These are phyloP conservation scores for Origma solitaria DNA, from an alignment of 2,113 vertebrate species.

Conservation along the genomic window DNA sequence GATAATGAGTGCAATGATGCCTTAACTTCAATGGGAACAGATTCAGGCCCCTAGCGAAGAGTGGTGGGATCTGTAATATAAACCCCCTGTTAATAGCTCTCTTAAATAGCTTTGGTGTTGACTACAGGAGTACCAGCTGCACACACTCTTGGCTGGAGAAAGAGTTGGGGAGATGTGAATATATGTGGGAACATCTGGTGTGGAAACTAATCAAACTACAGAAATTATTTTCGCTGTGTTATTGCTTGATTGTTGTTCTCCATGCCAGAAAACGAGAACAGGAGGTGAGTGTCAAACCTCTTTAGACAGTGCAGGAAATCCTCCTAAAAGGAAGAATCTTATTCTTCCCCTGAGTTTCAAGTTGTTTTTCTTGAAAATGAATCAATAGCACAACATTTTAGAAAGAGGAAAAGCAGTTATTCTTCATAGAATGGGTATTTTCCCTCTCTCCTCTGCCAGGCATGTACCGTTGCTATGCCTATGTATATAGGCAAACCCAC, in stretches of 20 bases:
- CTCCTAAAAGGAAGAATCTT: background rate
- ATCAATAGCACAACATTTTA: background rate
- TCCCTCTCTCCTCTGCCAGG: too few species aligned
- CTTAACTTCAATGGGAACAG: background rate
- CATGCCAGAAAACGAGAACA: background rate
- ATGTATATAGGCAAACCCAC: background rate
- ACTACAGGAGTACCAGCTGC: constrained; percentile 6
- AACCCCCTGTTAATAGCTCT: background rate
- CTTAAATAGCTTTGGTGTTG: constrained; percentile 2
- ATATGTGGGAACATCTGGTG: constrained; percentile 47
- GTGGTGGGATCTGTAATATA: background rate
- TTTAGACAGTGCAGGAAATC: background rate
- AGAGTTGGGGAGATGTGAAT: constrained; percentile 6
- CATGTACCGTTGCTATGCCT: background rate
- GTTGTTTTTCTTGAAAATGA: background rate
- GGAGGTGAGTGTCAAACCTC: background rate
- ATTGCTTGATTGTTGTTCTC: background rate
- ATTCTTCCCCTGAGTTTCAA: background rate
- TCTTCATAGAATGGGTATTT: background rate
- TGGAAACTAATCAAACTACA: constrained; percentile 29
- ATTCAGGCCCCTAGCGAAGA: background rate
- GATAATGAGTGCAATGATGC: background rate
- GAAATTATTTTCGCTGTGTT: constrained; percentile 16
- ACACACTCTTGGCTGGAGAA: constrained; percentile 3
- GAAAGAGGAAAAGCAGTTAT: background rate